Conservation (phyloP, 2,113 vertebrate species). For the Pantherophis guttatus region DNA sequence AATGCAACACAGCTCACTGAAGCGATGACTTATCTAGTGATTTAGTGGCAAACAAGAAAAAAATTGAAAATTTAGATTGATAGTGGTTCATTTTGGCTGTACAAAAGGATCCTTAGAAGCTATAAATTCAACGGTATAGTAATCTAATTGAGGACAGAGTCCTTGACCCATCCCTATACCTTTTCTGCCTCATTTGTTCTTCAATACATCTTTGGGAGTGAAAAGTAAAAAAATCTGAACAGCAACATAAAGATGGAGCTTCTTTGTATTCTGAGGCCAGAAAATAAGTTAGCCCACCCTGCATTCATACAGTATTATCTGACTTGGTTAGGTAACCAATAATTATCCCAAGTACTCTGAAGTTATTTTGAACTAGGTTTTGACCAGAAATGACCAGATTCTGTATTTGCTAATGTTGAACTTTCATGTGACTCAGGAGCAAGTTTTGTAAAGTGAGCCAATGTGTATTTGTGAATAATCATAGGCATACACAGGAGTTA, state of each 20-base stretch:
- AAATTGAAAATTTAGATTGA: not conserved
- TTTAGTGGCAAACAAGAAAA: not conserved
- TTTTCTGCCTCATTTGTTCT: not conserved
- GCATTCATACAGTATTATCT: not conserved
- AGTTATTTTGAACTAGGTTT: not conserved
- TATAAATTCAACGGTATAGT: not conserved
- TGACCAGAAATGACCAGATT: not conserved
- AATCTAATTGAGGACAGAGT: not conserved
- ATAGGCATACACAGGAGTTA: not conserved
- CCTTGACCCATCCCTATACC: not conserved
- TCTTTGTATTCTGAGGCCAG: not conserved
- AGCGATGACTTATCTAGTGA: not conserved
- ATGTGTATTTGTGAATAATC: not conserved
- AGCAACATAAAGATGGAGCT: not conserved
- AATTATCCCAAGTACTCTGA: not conserved
- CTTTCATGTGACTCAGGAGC: not conserved
- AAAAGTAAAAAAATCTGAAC: not conserved
- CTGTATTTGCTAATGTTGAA: not conserved
- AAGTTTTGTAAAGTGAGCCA: not conserved
- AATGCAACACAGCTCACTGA: not conserved
- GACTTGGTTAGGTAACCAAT: not conserved
- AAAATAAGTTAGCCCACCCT: not conserved
- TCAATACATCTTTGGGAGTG: not conserved
- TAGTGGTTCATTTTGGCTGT: not conserved
- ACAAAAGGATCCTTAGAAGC: not conserved